Percentiles rank a stretch among this genome's conserved stretches.
phyloP scores from a whole-genome alignment of 1,140 invertebrate genomes.

The Orius laevigatus region DNA sequence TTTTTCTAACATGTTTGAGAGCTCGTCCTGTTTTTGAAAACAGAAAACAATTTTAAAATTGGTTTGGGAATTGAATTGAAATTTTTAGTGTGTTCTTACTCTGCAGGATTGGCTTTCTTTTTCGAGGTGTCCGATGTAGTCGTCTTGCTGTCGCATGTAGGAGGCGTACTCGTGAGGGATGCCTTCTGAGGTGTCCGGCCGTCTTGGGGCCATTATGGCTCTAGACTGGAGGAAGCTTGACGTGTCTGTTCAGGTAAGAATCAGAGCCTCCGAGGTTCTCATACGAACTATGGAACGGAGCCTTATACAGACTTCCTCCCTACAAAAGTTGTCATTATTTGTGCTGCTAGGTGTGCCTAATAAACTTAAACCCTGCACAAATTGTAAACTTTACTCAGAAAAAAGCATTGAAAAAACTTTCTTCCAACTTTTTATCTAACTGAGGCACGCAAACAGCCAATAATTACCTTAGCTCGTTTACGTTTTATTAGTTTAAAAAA shows the following conservation, averaged over 20 bases:
- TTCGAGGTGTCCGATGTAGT: slow-evolving; percentile 68
- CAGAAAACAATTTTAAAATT: background rate
- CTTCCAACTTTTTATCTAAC: background rate
- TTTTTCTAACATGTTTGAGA: slow-evolving; percentile 54
- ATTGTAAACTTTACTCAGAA: too few relatives aligned
- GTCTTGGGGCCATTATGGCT: slow-evolving; percentile 1
- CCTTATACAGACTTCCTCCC: too few relatives aligned
- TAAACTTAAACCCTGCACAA: too few relatives aligned
- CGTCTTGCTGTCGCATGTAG: slow-evolving; percentile 66
- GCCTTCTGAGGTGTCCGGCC: slow-evolving; percentile 13
- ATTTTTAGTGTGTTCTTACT: slow-evolving; percentile 25
- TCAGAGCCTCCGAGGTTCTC: too few relatives aligned
- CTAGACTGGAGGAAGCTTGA: background rate
- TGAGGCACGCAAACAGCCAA: background rate
- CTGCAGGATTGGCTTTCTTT: slow-evolving; percentile 62
- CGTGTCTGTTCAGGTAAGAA: too few relatives aligned
- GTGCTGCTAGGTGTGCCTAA: too few relatives aligned
- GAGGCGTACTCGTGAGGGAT: slow-evolving; percentile 38
- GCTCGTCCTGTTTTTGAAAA: slow-evolving; percentile 35
- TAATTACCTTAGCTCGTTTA: too few relatives aligned
- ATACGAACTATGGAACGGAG: too few relatives aligned
- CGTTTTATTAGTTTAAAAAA: too few relatives aligned
- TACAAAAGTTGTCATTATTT: too few relatives aligned
- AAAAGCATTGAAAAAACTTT: background rate
- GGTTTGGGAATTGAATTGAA: background rate